Percentiles rank a stretch among this genome's conserved stretches.
phyloP scores from a whole-genome alignment of 1,140 invertebrate species.

The Leptoteleia sp. region DNA sequence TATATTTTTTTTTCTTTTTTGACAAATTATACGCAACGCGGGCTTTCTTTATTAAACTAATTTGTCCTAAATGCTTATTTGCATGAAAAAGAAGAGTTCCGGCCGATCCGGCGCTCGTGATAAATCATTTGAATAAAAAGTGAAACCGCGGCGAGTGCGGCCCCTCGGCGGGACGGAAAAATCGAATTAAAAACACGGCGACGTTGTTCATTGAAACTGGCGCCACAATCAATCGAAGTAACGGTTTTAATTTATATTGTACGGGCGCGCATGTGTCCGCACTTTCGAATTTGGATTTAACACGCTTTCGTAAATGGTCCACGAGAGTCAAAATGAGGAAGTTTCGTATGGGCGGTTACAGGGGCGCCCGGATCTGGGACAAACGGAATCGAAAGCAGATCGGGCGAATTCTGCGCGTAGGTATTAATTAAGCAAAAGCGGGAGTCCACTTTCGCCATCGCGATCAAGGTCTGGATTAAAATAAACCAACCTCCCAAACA shows the following conservation, averaged over 20 bases:
- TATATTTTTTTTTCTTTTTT: too few relatives aligned
- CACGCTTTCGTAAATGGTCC: constrained; percentile 64
- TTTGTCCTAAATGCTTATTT: background rate
- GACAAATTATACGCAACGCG: too few relatives aligned
- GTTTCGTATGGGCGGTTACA: constrained; percentile 53
- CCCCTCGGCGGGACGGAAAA: too few relatives aligned
- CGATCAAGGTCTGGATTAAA: constrained; percentile 56
- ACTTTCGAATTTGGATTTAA: constrained; percentile 65
- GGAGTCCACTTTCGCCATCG: constrained; percentile 60
- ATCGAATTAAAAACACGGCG: constrained; percentile 23
- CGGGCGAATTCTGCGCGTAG: constrained; percentile 53
- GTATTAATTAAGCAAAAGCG: constrained; percentile 65
- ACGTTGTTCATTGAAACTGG: constrained; percentile 41
- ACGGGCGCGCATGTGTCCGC: constrained; percentile 46
- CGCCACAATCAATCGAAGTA: constrained; percentile 63
- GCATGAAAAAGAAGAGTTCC: background rate
- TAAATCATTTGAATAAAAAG: constrained; percentile 36
- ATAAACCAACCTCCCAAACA: constrained; percentile 23
- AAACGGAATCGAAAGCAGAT: constrained; percentile 65
- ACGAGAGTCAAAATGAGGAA: constrained; percentile 57
- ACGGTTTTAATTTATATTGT: constrained; percentile 62
- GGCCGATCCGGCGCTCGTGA: background rate
- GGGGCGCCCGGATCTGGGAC: constrained; percentile 56
- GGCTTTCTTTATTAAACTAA: background rate
- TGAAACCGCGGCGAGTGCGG: constrained; percentile 24